A percentile compares a stretch with the other conserved stretches of the same genome.
These are phyloP conservation scores for Drosophila borealis DNA, from an alignment of 2,888 invertebrate genomes.

Conservation along the genomic window DNA sequence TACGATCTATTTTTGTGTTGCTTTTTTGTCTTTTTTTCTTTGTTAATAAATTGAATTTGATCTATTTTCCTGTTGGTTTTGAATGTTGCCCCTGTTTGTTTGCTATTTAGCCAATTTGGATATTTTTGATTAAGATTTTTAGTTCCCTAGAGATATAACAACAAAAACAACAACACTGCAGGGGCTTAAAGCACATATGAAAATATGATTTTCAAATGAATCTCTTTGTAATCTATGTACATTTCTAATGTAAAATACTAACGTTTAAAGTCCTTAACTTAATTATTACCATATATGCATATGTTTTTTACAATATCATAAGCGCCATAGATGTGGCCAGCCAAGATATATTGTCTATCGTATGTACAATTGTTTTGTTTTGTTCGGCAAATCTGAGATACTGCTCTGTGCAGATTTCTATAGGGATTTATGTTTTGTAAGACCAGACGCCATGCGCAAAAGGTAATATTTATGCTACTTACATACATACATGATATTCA, in stretches of 20 bases:
- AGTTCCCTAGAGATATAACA: constrained; percentile 68
- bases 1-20: constrained; percentile 31
- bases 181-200: constrained; percentile 63
- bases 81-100: constrained; percentile 75
- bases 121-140: constrained; percentile 33
- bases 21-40: constrained; percentile 30
- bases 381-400: constrained; percentile 34
- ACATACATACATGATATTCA: constrained; percentile 41
- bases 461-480: constrained; percentile 70
- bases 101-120: constrained; percentile 63
- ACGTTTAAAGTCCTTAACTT: constrained; percentile 37
- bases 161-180: constrained; percentile 75
- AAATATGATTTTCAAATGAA: constrained; percentile 30
- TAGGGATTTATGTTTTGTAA: constrained; percentile 41
- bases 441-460: constrained; percentile 49
- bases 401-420: constrained; percentile 28
- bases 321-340: constrained; percentile 35
- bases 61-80: constrained; percentile 58
- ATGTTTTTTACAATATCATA: constrained; percentile 33
- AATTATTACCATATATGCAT: constrained; percentile 43
- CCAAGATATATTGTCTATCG: constrained; percentile 31
- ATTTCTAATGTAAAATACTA: constrained; percentile 65
- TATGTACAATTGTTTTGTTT: constrained; percentile 43
- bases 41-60: constrained; percentile 30
- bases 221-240: constrained; percentile 64